A percentile compares a stretch with the other conserved stretches of the same genome.
Conservation (phyloP, 1,140 invertebrate species). For the Helicoverpa armigera region DNA sequence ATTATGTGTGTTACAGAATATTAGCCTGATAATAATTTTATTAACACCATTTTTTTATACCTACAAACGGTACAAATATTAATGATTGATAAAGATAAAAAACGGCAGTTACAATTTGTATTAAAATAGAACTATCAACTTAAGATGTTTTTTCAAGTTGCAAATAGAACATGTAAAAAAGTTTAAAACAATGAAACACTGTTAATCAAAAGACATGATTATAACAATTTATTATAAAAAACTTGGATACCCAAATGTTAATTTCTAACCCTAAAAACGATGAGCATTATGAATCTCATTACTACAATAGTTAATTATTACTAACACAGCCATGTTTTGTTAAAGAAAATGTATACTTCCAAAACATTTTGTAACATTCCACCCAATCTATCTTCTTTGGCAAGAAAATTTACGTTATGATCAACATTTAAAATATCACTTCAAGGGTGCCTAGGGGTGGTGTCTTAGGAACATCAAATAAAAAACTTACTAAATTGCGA, state of each 20-base stretch:
- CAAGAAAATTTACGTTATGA: slow-evolving; percentile 11
- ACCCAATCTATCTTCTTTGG: slow-evolving; percentile 2
- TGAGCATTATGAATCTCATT: slow-evolving; percentile 19
- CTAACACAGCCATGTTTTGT: slow-evolving; percentile 54
- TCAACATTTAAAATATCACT: background rate
- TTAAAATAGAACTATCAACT: too few species aligned
- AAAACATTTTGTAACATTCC: slow-evolving; percentile 3
- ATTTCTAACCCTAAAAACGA: slow-evolving; percentile 23
- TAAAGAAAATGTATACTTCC: slow-evolving; percentile 28
- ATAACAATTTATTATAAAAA: slow-evolving; percentile 7
- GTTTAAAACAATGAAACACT: background rate
- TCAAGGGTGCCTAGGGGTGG: slow-evolving; percentile 2
- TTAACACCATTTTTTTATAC: too few species aligned
- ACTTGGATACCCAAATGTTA: background rate
- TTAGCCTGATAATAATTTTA: too few species aligned
- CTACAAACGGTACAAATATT: too few species aligned
- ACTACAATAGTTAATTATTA: slow-evolving; percentile 41
- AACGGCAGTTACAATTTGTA: too few species aligned
- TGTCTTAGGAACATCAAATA: background rate
- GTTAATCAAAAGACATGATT: slow-evolving; percentile 6
- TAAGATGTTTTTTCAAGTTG: too few species aligned
- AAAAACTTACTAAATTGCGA: background rate
- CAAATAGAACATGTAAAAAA: too few species aligned
- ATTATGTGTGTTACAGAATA: too few species aligned
- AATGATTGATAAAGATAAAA: too few species aligned